Base-by-base conservation (phyloP, 1,140 invertebrate genomes). In the Macrobrachium nipponense region DNA sequence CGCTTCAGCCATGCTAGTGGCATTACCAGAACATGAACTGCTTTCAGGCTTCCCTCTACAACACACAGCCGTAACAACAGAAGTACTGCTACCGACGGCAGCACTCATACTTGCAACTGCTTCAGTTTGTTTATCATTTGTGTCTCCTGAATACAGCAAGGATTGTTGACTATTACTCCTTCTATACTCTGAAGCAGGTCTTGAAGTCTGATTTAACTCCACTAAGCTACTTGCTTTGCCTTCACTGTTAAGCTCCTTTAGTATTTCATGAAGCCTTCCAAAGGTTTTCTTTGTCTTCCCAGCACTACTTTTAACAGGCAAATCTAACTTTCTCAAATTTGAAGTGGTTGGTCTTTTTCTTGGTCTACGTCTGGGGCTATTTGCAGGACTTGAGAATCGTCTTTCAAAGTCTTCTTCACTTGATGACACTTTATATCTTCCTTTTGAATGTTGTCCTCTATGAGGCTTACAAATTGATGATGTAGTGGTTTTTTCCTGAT, bases 91-190 rank as follows among this genome's bases (percentile, higher is more conserved):
- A 51, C 59, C 83, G 43, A 18, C 64, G 11, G 20, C 43, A 64
- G 6, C 68, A 58, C 78, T 80, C 44, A 43, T 72, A 14, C 23
- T 80, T 8, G 77, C 72, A 11, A 60, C 43, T 59, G 27, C 44
- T 27, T 75, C 75, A 23, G 15, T 23, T 75, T 62, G 43, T 75
- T 59, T 66, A 36, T 75, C 80, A 17, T 12, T 59, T 18, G 8
- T 59, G 23, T 36, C 17, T 10, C 75, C 44, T 72, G 44, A 43
- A 43, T 75, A 59, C 15, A 59, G 73, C 11, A 86, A 70, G 51
- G 84, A 86, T 15, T 86, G 77, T 51, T 86, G 84, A 59, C 84
- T 86, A 66, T 44, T 86, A 43, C 84, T 86, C 59, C 84, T 79
- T 43, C 51, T 60, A 51, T 68, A 79, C n/a, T 86, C n/a, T n/a